Evolutionary conservation across 2,113 vertebrate species (phyloP).

Genomic region (Tyto alba): DNA sequence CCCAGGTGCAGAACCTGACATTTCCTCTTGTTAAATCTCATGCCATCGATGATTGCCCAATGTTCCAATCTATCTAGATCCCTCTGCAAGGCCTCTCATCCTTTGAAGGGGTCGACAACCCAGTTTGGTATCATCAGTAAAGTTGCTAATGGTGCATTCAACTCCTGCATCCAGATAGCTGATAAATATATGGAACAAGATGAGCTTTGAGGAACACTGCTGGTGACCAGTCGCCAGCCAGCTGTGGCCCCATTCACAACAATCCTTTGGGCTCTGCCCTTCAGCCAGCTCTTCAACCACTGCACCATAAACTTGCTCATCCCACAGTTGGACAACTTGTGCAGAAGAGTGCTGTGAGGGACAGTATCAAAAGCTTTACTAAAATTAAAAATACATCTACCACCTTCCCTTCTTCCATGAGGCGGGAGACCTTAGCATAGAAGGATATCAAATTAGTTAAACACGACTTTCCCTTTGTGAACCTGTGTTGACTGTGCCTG

Average conservation of each 20-base stretch:
- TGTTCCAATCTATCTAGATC: neutral
- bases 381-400: neutral
- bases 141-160: neutral
- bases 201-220: fast-evolving
- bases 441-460: neutral
- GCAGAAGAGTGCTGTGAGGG: neutral
- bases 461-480: neutral
- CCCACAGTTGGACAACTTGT: neutral
- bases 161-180: neutral
- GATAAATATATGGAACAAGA: neutral
- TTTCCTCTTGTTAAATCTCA: neutral
- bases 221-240: neutral
- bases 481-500: neutral
- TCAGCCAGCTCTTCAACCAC: neutral
- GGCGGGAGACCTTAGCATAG: neutral
- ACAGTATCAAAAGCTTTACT: neutral
- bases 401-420: neutral
- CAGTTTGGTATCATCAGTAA: too few species aligned
- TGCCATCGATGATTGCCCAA: neutral
- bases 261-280: neutral
- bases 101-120: neutral
- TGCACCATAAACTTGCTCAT: neutral
- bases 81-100: neutral
- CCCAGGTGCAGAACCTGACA: neutral
- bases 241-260: neutral